Evolutionary conservation across 2,797 vertebrate genomes (phyloP), one percentile per base, ranked within the genome.

Genomic region (Cyprinella venusta): DNA sequence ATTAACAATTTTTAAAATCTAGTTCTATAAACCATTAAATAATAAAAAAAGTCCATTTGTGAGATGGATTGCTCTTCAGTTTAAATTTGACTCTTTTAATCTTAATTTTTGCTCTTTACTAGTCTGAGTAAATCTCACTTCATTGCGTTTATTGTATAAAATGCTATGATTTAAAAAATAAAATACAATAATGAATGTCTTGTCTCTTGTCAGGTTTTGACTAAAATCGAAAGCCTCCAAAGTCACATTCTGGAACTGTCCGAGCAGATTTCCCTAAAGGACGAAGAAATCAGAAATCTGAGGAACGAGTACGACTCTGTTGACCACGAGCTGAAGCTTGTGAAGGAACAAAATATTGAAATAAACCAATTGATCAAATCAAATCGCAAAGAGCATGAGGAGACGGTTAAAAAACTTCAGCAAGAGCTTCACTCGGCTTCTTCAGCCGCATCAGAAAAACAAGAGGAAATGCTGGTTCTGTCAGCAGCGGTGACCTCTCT

Each of bases 401-500:
- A 77, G 10, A 81, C 85, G 8, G 63, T 86, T 52, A 45, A 84
- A 10, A 84, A 84, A 21, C 85, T 86, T 24, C 64, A 84, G 42
- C 45, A 45, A 45, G 78, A 84, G 3, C 52, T 86, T 36, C 38
- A 36, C 15, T 54, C 42, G 15, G 80, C 61, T 52, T 19, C 48
- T 75, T 63, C 67, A 19, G 21, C 69, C 38, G 65, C 67, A 4
- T 70, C 78, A 70, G 78, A 86, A 56, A 86, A 70, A 42, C 52
- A 81, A 45, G 50, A 81, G 24, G 26, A 90, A 0, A 0, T 92
- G 8, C 89, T 93, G 52, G 45, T 86, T 2, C 59, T 94, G 72
- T 85, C 70, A 87, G 84, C 77, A 12, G 91, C 92, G 59, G 89
- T 94, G 10, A 59, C 13, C 0, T 72, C 56, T 61, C 68, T 86